Evolutionary conservation across 2,797 vertebrate species (phyloP).

Genomic region (Valencia hispanica): DNA sequence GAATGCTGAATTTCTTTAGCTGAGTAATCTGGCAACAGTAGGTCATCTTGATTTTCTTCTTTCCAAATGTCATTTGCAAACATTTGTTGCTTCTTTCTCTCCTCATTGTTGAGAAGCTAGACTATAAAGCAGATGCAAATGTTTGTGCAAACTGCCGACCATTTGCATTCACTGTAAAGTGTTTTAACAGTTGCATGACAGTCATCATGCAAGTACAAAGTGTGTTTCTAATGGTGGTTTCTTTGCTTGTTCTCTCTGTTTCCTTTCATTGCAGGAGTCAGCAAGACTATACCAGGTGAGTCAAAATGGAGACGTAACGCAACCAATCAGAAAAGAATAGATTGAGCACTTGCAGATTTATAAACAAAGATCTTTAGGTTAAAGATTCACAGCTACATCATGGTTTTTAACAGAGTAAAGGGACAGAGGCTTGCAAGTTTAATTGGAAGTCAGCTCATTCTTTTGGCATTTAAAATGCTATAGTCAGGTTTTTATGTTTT

Average conservation of each 20-base stretch:
- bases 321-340: not conserved
- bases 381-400: no score
- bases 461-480: not conserved
- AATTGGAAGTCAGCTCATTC: not conserved
- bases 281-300: constrained; percentile 93
- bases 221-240: constrained; percentile 85
- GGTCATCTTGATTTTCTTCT: not conserved
- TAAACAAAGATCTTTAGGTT: not conserved
- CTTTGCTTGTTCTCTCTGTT: constrained; percentile 51
- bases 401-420: no score
- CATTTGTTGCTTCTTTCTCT: constrained; percentile 10
- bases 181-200: constrained; percentile 88
- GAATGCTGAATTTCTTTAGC: not conserved
- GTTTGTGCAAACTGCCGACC: constrained; percentile 46
- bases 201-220: constrained; percentile 87
- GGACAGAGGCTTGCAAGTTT: not conserved
- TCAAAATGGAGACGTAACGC: constrained; percentile 43
- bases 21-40: not conserved
- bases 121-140: constrained; percentile 85
- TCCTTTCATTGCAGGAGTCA: constrained; percentile 85
- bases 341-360: not conserved
- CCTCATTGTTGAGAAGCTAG: not conserved
- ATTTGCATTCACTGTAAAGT: constrained; percentile 72
- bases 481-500: not conserved
- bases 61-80: not conserved